A percentile compares a stretch with the other conserved stretches of the same genome.
Conservation (phyloP, 2,797 vertebrate species). For the Tangara arthus region DNA sequence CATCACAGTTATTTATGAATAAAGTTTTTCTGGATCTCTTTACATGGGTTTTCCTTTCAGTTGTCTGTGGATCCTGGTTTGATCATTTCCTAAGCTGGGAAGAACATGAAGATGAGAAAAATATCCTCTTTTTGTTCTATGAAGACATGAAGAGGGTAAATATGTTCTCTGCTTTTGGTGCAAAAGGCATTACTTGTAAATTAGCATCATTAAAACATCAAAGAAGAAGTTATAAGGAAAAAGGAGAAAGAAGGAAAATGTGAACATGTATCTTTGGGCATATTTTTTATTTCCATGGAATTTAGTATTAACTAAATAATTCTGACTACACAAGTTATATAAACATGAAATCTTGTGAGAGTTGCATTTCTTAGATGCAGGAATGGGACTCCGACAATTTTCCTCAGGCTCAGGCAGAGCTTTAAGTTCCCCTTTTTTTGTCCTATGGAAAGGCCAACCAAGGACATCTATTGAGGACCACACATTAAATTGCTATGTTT, state of each 20-base stretch:
- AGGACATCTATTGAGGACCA: not conserved
- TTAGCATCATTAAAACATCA: not conserved
- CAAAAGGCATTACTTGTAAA: not conserved
- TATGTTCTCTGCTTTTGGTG: not conserved
- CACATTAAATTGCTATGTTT: not conserved
- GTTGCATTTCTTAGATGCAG: not conserved
- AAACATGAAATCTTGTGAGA: not conserved
- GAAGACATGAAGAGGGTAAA: constrained; percentile 80
- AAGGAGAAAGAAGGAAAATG: not conserved
- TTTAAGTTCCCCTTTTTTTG: not conserved
- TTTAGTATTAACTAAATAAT: not conserved
- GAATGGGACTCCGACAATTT: not conserved
- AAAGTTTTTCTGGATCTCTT: not conserved
- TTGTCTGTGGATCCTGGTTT: constrained; percentile 80
- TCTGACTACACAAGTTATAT: not conserved
- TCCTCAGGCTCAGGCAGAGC: not conserved
- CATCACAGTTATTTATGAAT: not conserved
- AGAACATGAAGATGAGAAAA: constrained; percentile 64
- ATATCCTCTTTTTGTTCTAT: constrained; percentile 73
- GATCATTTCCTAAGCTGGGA: constrained; percentile 78
- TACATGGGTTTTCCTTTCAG: constrained; percentile 34
- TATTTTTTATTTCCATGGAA: not conserved
- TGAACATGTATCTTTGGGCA: not conserved
- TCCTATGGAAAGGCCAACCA: not conserved
- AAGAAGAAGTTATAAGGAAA: not conserved